These are phyloP conservation scores for Okamejei kenojei DNA, from an alignment of 2,797 vertebrate species.

Conservation along the genomic window DNA sequence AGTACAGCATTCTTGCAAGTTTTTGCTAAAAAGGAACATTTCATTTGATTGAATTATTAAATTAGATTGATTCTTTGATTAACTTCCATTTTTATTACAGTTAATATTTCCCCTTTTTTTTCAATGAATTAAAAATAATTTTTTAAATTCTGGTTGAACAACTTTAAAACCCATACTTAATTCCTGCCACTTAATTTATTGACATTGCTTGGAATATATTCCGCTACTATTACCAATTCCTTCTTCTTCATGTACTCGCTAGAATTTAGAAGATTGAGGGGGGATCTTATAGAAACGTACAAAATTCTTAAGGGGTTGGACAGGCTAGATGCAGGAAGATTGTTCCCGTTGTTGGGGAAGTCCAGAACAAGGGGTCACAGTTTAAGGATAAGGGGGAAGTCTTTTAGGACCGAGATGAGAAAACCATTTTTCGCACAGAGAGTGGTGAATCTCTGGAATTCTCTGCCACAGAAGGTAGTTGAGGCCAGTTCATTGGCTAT, in stretches of 20 bases:
- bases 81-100: not conserved
- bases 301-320: no score
- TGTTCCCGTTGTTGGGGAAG: no score
- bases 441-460: no score
- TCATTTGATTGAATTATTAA: not conserved
- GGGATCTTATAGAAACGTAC: no score
- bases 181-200: not conserved
- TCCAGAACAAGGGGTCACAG: no score
- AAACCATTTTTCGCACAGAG: no score
- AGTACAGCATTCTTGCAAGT: constrained; percentile 75
- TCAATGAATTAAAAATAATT: not conserved
- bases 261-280: no score
- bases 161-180: not conserved
- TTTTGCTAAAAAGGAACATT: constrained; percentile 60
- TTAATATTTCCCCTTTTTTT: not conserved
- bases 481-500: no score
- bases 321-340: no score
- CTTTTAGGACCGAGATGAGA: no score
- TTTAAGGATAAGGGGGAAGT: no score
- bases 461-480: no score
- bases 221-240: not conserved
- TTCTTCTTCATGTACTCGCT: not conserved
- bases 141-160: not conserved
- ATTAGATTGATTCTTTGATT: not conserved
- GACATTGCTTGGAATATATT: not conserved